These are phyloP conservation scores for Caenorhabditis wallacei DNA, from an alignment of 2,888 invertebrate species.

Conservation along the genomic window DNA sequence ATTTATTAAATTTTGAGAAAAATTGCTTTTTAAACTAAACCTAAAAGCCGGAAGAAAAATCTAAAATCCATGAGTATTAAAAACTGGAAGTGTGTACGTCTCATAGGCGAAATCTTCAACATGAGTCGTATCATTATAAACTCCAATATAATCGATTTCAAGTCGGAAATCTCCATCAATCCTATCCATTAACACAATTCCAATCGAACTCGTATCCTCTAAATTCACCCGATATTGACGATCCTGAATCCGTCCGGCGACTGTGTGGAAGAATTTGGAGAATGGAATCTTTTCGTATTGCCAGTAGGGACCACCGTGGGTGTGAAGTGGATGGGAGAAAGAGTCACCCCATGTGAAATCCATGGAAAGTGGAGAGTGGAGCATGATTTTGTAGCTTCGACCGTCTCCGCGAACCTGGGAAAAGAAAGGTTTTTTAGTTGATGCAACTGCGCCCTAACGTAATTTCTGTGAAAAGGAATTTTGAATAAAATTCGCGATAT, in stretches of 20 bases:
- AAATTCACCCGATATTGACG: conserved; percentile 74
- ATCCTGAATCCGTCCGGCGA: conserved; percentile 82
- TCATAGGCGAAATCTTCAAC: conserved; percentile 95
- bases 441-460: too few species aligned
- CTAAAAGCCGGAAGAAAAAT: conserved; percentile 1
- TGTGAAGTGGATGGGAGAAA: conserved; percentile 91
- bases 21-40: neutral
- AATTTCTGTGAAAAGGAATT: too few species aligned
- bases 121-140: conserved; percentile 90
- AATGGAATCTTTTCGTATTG: conserved; percentile 88
- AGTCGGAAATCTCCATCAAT: conserved; percentile 91
- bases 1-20: neutral
- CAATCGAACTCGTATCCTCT: conserved; percentile 89
- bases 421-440: too few species aligned
- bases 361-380: conserved; percentile 89
- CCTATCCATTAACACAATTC: conserved; percentile 90
- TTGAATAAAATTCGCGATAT: too few species aligned
- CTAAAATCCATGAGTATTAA: conserved; percentile 75
- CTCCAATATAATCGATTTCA: conserved; percentile 94
- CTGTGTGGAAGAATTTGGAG: conserved; percentile 80
- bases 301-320: conserved; percentile 97
- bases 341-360: conserved; percentile 94
- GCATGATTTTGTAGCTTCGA: conserved; percentile 91
- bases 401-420: conserved; percentile 91
- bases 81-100: conserved; percentile 88